These are phyloP conservation scores for Melanotaenia maccullochi DNA, from an alignment of 2,797 vertebrate genomes.

Conservation along the genomic window DNA sequence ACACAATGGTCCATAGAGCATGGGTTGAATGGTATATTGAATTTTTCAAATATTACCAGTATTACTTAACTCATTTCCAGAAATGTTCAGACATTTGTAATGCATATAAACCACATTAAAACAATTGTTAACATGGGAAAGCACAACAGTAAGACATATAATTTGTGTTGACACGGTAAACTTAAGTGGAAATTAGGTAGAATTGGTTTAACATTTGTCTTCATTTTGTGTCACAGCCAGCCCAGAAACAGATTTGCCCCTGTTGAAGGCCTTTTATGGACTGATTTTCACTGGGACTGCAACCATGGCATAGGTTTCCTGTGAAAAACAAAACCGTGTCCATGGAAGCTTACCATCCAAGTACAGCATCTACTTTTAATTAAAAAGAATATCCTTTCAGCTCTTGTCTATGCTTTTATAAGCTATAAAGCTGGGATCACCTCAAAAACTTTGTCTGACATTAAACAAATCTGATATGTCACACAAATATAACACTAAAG, in stretches of 20 bases:
- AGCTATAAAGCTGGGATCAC: constrained; percentile 28
- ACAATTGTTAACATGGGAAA: background rate
- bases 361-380: constrained; percentile 52
- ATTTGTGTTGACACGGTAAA: background rate
- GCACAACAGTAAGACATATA: background rate
- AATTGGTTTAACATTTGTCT: background rate
- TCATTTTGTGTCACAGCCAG: too few species aligned
- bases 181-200: background rate
- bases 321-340: constrained; percentile 35
- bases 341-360: constrained; percentile 25
- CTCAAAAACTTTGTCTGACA: constrained; percentile 20
- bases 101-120: background rate
- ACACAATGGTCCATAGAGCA: background rate
- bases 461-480: constrained; percentile 23
- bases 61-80: background rate
- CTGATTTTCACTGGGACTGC: constrained; percentile 10
- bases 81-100: background rate
- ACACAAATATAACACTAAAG: constrained; percentile 30
- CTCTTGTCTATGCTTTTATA: constrained; percentile 23
- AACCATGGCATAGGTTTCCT: constrained; percentile 28
- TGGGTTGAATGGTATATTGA: background rate
- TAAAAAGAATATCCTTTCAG: constrained; percentile 18
- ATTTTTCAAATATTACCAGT: background rate
- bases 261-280: constrained; percentile 33
- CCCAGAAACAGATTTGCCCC: constrained; percentile 13